These are phyloP conservation scores for Pseudococcus longispinus DNA, from an alignment of 2,888 invertebrate species.

Conservation along the genomic window DNA sequence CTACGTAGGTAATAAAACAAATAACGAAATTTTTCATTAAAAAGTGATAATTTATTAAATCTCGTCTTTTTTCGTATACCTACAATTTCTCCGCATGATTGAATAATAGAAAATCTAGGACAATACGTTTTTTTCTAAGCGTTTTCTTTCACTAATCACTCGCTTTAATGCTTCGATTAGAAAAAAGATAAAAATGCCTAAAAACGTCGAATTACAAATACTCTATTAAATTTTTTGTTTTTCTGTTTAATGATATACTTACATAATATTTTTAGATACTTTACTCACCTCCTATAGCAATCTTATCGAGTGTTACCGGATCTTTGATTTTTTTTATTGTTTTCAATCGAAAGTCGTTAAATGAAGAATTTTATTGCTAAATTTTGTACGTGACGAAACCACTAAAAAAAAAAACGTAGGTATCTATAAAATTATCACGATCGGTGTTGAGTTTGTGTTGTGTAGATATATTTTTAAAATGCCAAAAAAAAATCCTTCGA, in stretches of 20 bases:
- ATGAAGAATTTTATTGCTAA: conserved; percentile 22
- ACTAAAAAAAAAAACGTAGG: neutral
- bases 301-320: conserved; percentile 16
- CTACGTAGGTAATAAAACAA: neutral
- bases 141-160: neutral
- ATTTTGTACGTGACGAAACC: neutral
- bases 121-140: no score
- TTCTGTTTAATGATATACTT: neutral
- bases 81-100: no score
- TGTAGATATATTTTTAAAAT: neutral
- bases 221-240: neutral
- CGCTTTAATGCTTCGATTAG: neutral
- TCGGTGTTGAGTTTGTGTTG: neutral
- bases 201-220: neutral
- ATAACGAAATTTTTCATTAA: neutral
- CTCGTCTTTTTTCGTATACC: no score
- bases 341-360: conserved; percentile 29
- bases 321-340: conserved; percentile 14
- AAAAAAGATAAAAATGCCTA: neutral
- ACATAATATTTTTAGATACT: conserved; percentile 1
- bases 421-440: conserved; percentile 25
- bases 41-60: no score
- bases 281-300: neutral
- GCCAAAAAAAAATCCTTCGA: neutral
- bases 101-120: no score